Evolutionary conservation across 2,113 vertebrate genomes (phyloP).

Genomic region (Chlamydotis undulata): DNA sequence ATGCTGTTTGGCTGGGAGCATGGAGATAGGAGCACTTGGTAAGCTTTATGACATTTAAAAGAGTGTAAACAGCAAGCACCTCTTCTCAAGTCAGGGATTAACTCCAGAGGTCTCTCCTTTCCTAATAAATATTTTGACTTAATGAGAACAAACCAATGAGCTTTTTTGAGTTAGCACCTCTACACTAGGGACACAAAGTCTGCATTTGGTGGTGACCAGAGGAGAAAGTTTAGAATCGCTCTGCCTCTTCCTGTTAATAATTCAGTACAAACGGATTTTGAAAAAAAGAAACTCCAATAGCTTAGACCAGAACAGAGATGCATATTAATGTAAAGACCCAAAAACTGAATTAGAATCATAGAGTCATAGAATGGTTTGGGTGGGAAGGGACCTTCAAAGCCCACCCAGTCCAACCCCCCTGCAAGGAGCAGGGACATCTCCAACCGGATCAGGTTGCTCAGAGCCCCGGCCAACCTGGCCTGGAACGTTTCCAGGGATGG

Average conservation of each 20-base stretch:
- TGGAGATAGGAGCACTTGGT: neutral
- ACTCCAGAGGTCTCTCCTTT: slow-evolving; percentile 2
- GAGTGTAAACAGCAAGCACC: slow-evolving; percentile 12
- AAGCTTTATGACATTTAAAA: slow-evolving; percentile 16
- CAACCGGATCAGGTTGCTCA: too few relatives aligned
- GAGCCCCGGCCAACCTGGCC: too few relatives aligned
- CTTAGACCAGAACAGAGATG: neutral
- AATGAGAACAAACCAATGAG: slow-evolving; percentile 1
- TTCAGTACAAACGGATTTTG: neutral
- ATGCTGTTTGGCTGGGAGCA: neutral
- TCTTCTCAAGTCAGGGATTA: neutral
- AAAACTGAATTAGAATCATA: neutral
- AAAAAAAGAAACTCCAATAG: neutral
- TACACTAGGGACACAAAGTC: neutral
- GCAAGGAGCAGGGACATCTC: too few relatives aligned
- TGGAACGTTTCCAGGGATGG: too few relatives aligned
- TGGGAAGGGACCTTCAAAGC: too few relatives aligned
- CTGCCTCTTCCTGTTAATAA: neutral
- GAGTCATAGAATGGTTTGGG: too few relatives aligned
- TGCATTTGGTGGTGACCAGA: neutral
- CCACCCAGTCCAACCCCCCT: too few relatives aligned
- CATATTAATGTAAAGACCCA: neutral
- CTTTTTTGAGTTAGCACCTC: neutral
- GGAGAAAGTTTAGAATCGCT: neutral
- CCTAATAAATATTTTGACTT: slow-evolving; percentile 36